Conservation (phyloP, 1,140 invertebrate genomes). For the Anastrepha ludens region DNA sequence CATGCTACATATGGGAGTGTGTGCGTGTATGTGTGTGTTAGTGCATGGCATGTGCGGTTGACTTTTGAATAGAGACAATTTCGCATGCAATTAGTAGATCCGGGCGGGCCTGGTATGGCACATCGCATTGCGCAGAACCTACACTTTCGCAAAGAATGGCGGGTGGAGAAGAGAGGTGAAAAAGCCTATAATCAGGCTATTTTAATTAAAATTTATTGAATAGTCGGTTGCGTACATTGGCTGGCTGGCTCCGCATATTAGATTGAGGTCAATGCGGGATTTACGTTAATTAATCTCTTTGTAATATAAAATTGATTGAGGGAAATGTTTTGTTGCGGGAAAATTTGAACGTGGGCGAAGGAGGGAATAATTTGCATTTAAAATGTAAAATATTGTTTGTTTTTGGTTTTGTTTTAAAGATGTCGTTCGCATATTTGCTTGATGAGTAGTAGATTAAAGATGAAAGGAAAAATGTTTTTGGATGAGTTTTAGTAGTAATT, state of each 20-base stretch:
- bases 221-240: conserved; percentile 41
- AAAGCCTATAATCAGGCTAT: background rate
- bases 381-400: background rate
- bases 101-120: background rate
- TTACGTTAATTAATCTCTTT: conserved; percentile 33
- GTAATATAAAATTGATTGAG: background rate
- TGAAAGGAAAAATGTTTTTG: no score
- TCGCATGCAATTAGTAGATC: conserved; percentile 41
- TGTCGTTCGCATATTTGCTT: no score
- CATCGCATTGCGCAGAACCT: background rate
- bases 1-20: no score
- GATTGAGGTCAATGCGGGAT: conserved; percentile 43
- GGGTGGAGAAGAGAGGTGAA: no score
- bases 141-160: background rate
- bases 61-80: background rate
- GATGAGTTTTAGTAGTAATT: no score
- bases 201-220: conserved; percentile 48
- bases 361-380: no score
- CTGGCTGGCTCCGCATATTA: background rate
- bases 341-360: background rate
- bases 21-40: no score
- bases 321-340: background rate
- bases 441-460: no score
- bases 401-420: no score
- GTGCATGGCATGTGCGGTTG: background rate